A percentile compares a stretch with the other conserved stretches of the same genome.
Evolutionary conservation across 2,888 invertebrate genomes (phyloP).

Genomic region (Tenthredo notha): DNA sequence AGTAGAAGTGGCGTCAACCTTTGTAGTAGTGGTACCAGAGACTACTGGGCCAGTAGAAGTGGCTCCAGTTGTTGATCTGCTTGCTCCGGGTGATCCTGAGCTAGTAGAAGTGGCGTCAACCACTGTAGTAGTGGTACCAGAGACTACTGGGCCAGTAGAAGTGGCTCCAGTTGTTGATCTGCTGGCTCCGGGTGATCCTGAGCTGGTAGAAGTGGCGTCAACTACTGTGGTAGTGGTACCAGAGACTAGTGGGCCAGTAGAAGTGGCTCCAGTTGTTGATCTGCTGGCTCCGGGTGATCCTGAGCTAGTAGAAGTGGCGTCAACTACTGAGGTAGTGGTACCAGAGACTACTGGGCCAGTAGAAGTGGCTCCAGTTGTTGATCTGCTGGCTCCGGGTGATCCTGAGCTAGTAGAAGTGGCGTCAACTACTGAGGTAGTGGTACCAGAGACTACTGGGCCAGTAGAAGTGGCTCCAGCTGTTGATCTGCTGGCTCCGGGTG

Average conservation of each 20-base stretch:
- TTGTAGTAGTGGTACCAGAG: too few relatives aligned
- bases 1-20: too few relatives aligned
- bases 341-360: neutral
- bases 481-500: neutral
- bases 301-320: neutral
- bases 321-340: neutral
- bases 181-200: neutral
- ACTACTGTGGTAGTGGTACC: neutral
- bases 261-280: neutral
- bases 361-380: neutral
- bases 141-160: neutral
- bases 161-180: neutral
- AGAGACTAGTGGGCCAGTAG: neutral
- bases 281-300: neutral
- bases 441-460: neutral
- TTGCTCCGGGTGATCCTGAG: too few relatives aligned
- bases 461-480: neutral
- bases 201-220: neutral
- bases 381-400: too few relatives aligned
- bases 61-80: too few relatives aligned
- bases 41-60: too few relatives aligned
- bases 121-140: neutral
- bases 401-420: neutral
- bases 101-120: too few relatives aligned
- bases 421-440: neutral